These are phyloP conservation scores for Pseudotriccus pelzelni DNA, from an alignment of 2,797 vertebrate genomes.

Conservation along the genomic window DNA sequence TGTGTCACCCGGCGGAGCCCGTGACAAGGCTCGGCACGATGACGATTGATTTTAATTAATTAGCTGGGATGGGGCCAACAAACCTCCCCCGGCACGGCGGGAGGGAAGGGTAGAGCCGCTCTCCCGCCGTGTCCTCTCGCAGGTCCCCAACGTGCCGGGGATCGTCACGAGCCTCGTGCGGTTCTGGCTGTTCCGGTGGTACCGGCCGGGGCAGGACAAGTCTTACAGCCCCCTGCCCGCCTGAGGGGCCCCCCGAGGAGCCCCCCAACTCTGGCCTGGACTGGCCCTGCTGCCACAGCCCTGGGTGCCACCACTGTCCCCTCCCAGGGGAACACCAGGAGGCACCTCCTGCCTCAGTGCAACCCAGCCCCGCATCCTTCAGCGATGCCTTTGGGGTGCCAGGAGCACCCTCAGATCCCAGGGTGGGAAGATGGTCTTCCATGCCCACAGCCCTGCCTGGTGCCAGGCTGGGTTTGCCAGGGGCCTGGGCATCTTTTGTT, in stretches of 20 bases:
- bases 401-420: background rate
- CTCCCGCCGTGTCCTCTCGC: background rate
- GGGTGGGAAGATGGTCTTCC: background rate
- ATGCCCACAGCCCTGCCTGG: rapidly evolving
- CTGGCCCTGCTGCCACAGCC: background rate
- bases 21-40: background rate
- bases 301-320: background rate
- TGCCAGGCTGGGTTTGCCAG: rapidly evolving
- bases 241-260: conserved; percentile 60
- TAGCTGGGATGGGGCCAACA: background rate
- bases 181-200: conserved; percentile 89
- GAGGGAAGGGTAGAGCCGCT: background rate
- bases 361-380: background rate
- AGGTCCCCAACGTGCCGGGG: conserved; percentile 91
- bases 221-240: conserved; percentile 76
- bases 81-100: background rate
- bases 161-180: conserved; percentile 87
- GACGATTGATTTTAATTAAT: conserved; percentile 43
- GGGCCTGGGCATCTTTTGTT: background rate
- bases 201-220: conserved; percentile 61
- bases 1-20: background rate
- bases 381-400: rapidly evolving
- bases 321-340: background rate
- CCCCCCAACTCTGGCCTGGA: background rate
- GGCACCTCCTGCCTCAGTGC: background rate